Evolutionary conservation across 1,140 invertebrate genomes (phyloP), one percentile per base, ranked within the genome.

Genomic region (Zophobas atratus): DNA sequence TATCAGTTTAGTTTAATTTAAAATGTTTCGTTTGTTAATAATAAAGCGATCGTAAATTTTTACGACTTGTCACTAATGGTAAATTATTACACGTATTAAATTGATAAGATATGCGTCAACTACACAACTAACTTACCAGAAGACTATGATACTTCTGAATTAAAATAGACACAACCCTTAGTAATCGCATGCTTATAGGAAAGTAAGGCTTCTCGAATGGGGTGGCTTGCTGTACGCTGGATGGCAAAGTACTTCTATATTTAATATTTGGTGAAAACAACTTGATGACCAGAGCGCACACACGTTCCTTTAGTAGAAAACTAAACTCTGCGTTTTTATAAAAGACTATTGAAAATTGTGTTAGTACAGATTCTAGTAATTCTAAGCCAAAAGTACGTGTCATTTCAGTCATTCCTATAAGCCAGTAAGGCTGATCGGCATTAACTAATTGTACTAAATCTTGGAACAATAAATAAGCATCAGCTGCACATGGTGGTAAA

Each of bases 251-350:
- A 82, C 90, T 95, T 86, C 93, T 93, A 88, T 94, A 97, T 87
- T 96, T 97, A 1, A 97, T 95, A 86, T 98, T 99, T 8, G 98
- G 97, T 5, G 98, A 99, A 88, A 99, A 99, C 75, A 99, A 87
- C 87, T 98, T 98, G 74, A 99, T 99, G 0, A 99, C 96, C 81
- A 99, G 89, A 5, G 98, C 98, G 87, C 98, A 99, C 0, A 99
- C 97, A 80, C 96, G 90, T 86, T 99, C 98, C 87, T 99, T 99
- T 6, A 99, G 86, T 39, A 99, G 88, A 85, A 98, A 96, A 82
- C 94, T 94, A 86, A 99, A 99, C 87, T 99, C 97, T 39, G 93
- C 90, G 88, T 99, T 97, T 94, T 97, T 94, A 84, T 95, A 95
- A 88, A 99, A 99, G 46, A 99, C 94, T 48, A 92, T 90, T 36